Base-by-base conservation (phyloP, 92 coral and sea anemone genomes). In the Porites lobata region DNA sequence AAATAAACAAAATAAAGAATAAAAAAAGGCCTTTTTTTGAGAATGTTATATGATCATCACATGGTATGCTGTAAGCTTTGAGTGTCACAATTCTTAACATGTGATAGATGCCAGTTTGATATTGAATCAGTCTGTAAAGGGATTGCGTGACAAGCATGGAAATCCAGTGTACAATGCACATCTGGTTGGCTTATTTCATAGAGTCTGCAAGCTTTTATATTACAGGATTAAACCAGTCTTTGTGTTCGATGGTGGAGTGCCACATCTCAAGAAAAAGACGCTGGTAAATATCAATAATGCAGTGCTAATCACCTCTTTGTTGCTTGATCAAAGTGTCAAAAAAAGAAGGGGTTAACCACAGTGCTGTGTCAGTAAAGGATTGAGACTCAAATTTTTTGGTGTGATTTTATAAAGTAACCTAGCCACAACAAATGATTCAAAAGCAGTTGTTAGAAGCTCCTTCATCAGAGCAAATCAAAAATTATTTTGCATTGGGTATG, bases 191-290 rank as follows among this genome's bases (percentile, higher is more conserved):
- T 80, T 96, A 65, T 96, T 96, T 85, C 93, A 87, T 62, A 88
- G 99, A 80, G 54, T 96, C 32, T 96, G 99, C 84, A 96, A 96
- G 80, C 92, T 96, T 68, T 77, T 96, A 69, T 95, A 91, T 83
- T 96, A 95, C 94, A 89, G 93, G 80, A 89, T 96, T 78, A 96
- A 95, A 71, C 99, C 99, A 14, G 95, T 96, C 67, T 96, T 96
- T 94, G 98, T 96, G 22, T 96, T 96, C 81, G 99, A 96, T 90
- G 99, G 99, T 74, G 99, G 99, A 50, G 98, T 96, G 3, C 99
- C 99, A 7, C 84, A 89, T 29, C 96, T 96, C 77, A 96, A 96
- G 91, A 96, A 96, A 86, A 95, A 94, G 95, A 96, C 99, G 8
- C 59, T 95, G 98, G 99, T 96, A 92, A 75, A 57, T 3, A 57